Evolutionary conservation across 2,888 invertebrate genomes (phyloP), one percentile per base, ranked within the genome.

Genomic region (Pharmacophagus antenor): DNA sequence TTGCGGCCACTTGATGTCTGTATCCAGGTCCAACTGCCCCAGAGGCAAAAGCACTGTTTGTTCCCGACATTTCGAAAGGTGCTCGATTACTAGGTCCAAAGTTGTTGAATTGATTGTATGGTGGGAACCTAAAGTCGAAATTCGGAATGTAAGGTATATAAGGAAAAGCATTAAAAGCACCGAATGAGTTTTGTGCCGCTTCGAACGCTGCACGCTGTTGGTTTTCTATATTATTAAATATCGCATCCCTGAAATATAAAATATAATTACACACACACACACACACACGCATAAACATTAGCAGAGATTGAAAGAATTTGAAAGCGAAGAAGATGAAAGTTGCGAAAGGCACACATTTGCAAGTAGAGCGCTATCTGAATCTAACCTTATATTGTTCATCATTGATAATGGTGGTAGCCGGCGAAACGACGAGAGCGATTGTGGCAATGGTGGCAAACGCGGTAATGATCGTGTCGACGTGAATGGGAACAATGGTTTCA

Each of bases 1-100:
- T 91, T 7, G 80, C 80, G 22, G 93, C 94, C 0, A 92, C 79
- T 70, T 94, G 94, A 54, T 90, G 90, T 17, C 80, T 77, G 62
- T 85, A 93, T 20, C 82, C 88, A 0, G 93, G 92, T 22, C 92
- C 92, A 50, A 91, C 80, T 1, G 87, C 82, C 0, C 91, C 93
- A 42, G 90, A 79, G 1, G 94, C 92, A 47, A 78, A 85, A 0
- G 94, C 93, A 25, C 74, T 72, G 56, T 68, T 63, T 20, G n/a
- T 10, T 47, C 63, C 58, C 15, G 66, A 64, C 72, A 73, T 72
- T 54, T 63, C 66, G 47, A 66, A 69, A n/a, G 65, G 61, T 46
- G 60, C 44, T 53, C 72, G 73, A 51, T 63, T 47, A 22, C 61
- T 50, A 63, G 70, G 55, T 64, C 68, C 67, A 61, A 65, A 71